Base-by-base conservation (phyloP, 1,140 invertebrate species). In the Aphaenogaster ashmeadi region DNA sequence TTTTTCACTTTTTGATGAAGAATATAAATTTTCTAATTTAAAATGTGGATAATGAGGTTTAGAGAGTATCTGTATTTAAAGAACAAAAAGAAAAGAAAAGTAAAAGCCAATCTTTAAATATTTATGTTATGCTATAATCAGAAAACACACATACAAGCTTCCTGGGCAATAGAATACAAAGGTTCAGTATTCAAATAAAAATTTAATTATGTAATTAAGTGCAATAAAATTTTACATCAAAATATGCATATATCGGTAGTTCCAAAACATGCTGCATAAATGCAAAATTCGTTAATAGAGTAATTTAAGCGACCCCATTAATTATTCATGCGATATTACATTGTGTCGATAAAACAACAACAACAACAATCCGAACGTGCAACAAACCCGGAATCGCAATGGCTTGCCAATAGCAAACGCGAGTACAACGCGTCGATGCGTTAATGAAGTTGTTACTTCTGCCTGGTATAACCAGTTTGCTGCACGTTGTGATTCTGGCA, bases 391-490 rank as follows among this genome's bases (percentile, higher is more conserved):
- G n/a, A 38, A 44, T 66, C 9, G 38, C 38, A 6, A 11, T 38
- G 3, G 21, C 21, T 54, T 33, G 81, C 27, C 67, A 33, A 74
- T 72, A 38, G 66, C 52, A 79, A 69, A 83, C 44, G 56, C 52
- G 77, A 89, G 67, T 86, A 47, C 66, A 36, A 84, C 74, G 88
- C 78, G 88, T 89, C 77, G 85, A 89, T 87, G 89, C 85, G 72
- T 90, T 90, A 89, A 90, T 90, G 88, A 89, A 90, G 78, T 87
- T 62, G 85, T 90, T 89, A 87, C 85, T 89, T 87, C 88, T 90
- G 72, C 78, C 64, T 89, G 50, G 64, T 79, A 80, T 87, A 90
- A 87, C 85, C 74, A 87, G 84, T 87, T 89, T 72, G 66, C 78
- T 41, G 44, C 66, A 72, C 60, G 80, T 78, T 78, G 78, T 79